phyloP scores from a whole-genome alignment of 2,113 vertebrate genomes.

The Apaloderma vittatum region DNA sequence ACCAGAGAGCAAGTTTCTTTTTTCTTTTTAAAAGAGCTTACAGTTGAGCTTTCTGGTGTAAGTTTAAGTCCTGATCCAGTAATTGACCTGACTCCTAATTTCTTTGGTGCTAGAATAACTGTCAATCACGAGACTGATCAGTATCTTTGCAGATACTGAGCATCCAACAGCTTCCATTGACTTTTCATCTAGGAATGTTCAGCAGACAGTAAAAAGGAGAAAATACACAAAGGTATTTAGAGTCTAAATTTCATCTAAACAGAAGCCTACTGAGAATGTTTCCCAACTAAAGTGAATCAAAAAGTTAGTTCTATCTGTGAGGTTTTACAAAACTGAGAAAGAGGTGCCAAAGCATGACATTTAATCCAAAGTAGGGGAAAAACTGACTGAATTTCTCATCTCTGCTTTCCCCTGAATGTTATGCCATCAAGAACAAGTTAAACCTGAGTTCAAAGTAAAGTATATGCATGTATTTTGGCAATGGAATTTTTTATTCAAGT shows the following conservation, averaged over 20 bases:
- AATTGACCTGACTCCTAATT: background rate
- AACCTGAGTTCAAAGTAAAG: background rate
- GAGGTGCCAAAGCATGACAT: background rate
- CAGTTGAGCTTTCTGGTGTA: background rate
- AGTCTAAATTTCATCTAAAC: background rate
- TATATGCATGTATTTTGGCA: background rate
- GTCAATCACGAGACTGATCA: background rate
- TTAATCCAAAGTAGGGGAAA: background rate
- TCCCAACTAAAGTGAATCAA: background rate
- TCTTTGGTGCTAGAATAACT: background rate
- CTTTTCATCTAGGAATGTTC: background rate
- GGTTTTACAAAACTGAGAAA: background rate
- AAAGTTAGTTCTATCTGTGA: background rate
- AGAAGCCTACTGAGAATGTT: background rate
- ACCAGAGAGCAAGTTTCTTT: background rate
- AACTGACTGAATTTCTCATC: background rate
- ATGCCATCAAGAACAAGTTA: background rate
- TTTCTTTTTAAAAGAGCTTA: background rate
- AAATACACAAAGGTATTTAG: background rate
- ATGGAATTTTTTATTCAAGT: background rate
- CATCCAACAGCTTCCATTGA: background rate
- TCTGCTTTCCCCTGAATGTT: background rate
- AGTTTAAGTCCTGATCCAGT: background rate
- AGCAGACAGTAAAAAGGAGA: background rate
- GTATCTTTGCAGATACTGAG: background rate